These are phyloP conservation scores for Furnarius figulus DNA, from an alignment of 2,113 vertebrate species.

Conservation along the genomic window DNA sequence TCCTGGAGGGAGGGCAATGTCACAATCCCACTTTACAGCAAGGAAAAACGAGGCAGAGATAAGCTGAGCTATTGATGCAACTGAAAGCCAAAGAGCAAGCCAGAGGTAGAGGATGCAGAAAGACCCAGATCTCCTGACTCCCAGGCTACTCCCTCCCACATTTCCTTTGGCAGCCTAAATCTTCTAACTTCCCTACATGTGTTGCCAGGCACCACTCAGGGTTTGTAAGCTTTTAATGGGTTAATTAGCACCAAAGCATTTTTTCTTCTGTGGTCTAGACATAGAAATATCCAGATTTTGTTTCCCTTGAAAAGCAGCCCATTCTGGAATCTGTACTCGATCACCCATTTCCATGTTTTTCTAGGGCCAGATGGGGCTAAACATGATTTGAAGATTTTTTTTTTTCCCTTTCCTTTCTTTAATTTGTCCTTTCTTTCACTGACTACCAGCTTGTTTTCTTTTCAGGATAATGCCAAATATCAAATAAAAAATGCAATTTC, in stretches of 20 bases:
- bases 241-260: constrained; percentile 80
- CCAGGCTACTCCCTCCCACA: background rate
- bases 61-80: background rate
- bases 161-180: background rate
- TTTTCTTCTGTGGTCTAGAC: constrained; percentile 86
- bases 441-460: constrained; percentile 73
- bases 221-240: constrained; percentile 70
- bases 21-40: background rate
- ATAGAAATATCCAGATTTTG: constrained; percentile 84
- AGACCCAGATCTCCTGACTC: background rate
- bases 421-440: constrained; percentile 66
- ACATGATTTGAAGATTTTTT: constrained; percentile 71
- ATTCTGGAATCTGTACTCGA: constrained; percentile 74
- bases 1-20: background rate
- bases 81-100: background rate
- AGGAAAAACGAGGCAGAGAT: background rate
- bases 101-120: background rate
- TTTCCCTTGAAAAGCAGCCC: constrained; percentile 84
- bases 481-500: constrained; percentile 63
- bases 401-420: constrained; percentile 25
- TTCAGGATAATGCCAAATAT: constrained; percentile 70
- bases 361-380: constrained; percentile 79
- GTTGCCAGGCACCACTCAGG: constrained; percentile 11
- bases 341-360: constrained; percentile 78
- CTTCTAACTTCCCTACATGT: background rate